phyloP scores from a whole-genome alignment of 2,888 invertebrate genomes.

The Incurvaria masculella region DNA sequence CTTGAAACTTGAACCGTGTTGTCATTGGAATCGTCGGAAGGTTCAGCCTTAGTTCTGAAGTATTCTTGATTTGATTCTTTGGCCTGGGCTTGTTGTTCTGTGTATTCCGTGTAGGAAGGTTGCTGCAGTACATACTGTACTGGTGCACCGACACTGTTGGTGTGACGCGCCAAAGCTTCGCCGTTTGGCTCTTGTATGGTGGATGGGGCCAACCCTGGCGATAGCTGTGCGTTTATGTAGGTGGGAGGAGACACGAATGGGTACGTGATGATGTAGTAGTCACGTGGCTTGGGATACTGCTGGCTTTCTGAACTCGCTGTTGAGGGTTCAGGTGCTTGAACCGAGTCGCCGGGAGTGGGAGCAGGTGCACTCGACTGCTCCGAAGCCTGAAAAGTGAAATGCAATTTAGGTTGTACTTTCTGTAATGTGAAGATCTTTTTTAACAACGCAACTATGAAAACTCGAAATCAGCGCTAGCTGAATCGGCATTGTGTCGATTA shows the following conservation, averaged over 20 bases:
- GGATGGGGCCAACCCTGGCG: background rate
- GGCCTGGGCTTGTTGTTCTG: constrained; percentile 3
- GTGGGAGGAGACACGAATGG: background rate
- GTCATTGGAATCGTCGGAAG: constrained; percentile 6
- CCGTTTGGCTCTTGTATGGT: background rate
- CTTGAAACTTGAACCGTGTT: constrained; percentile 15
- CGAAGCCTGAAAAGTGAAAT: too few species aligned
- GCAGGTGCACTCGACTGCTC: too few species aligned
- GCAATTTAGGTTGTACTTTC: too few species aligned
- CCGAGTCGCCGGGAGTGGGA: background rate
- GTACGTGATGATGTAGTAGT: background rate
- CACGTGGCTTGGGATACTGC: background rate
- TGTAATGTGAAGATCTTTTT: too few species aligned
- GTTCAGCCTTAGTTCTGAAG: constrained; percentile 5
- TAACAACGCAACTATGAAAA: too few species aligned
- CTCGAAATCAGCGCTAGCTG: too few species aligned
- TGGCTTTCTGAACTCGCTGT: background rate
- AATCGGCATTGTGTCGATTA: too few species aligned
- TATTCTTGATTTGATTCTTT: constrained; percentile 8
- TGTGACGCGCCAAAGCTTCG: background rate
- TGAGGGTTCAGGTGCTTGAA: background rate
- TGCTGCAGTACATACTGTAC: constrained; percentile 1
- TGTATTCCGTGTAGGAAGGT: background rate
- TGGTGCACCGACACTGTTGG: background rate
- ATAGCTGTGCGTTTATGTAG: background rate